These are phyloP conservation scores for Cerceris ruficornis DNA, from an alignment of 2,888 invertebrate species.

Conservation along the genomic window DNA sequence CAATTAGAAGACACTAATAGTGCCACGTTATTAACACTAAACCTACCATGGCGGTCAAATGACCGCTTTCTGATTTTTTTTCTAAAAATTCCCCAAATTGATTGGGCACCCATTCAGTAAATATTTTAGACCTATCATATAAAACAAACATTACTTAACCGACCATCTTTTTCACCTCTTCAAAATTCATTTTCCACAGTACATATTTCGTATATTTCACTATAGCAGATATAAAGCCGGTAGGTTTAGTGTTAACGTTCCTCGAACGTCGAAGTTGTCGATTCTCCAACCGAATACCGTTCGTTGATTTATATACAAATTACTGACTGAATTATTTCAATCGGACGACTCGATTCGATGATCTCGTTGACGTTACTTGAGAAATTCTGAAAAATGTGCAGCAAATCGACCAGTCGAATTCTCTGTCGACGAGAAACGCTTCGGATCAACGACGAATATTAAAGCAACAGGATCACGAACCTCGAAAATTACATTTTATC, in stretches of 20 bases:
- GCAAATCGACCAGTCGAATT: not conserved
- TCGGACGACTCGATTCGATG: not conserved
- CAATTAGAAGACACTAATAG: conserved; percentile 37
- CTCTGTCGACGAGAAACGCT: not conserved
- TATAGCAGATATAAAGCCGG: too few relatives aligned
- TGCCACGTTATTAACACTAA: conserved; percentile 30
- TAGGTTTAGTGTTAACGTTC: too few relatives aligned
- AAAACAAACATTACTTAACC: too few relatives aligned
- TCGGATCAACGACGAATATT: not conserved
- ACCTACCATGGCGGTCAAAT: too few relatives aligned
- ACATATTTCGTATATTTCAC: too few relatives aligned
- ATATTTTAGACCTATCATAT: too few relatives aligned
- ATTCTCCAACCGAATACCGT: not conserved
- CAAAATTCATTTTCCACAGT: too few relatives aligned
- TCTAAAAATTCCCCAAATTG: too few relatives aligned
- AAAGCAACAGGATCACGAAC: not conserved
- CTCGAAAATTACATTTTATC: not conserved
- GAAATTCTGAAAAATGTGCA: too few relatives aligned
- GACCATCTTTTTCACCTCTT: too few relatives aligned
- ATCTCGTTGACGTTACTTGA: not conserved
- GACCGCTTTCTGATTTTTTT: too few relatives aligned
- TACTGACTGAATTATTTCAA: not conserved
- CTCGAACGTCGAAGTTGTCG: conserved; percentile 21
- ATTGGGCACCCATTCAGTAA: too few relatives aligned
- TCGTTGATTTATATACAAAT: not conserved